Percentiles rank a stretch among this genome's conserved stretches.
These are phyloP conservation scores for Tadarida brasiliensis DNA, from an alignment of 2,797 vertebrate species.

Conservation along the genomic window DNA sequence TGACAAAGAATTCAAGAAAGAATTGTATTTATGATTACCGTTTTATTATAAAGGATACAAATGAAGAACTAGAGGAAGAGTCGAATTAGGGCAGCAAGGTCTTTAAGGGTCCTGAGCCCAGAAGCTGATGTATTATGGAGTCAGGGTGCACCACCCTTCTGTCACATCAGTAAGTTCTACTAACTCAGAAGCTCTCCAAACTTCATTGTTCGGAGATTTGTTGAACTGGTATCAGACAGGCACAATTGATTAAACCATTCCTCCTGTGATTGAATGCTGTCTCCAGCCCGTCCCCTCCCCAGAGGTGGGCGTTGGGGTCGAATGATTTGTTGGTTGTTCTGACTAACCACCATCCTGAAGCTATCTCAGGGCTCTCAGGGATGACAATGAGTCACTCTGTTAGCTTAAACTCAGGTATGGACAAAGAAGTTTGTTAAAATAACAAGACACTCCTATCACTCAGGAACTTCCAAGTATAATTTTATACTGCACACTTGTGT, in stretches of 20 bases:
- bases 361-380: neutral
- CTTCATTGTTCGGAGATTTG: neutral
- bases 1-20: neutral
- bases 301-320: too few relatives aligned
- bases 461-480: neutral
- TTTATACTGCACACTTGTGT: neutral
- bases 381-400: neutral
- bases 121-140: too few relatives aligned
- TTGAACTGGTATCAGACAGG: neutral
- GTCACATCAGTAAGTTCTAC: too few relatives aligned
- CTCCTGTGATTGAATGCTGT: neutral
- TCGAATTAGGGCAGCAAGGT: neutral
- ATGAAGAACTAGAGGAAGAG: neutral
- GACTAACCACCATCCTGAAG: neutral
- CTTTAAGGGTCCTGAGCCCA: neutral
- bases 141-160: too few relatives aligned
- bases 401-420: neutral
- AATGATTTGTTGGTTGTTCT: neutral
- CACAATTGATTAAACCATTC: neutral
- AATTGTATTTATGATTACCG: neutral
- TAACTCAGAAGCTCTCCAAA: too few relatives aligned
- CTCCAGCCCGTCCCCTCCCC: neutral
- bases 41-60: neutral
- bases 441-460: neutral
- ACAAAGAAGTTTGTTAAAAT: neutral